Evolutionary conservation across 2,113 vertebrate species (phyloP), one percentile per base, ranked within the genome.

Genomic region (Pelobates fuscus): DNA sequence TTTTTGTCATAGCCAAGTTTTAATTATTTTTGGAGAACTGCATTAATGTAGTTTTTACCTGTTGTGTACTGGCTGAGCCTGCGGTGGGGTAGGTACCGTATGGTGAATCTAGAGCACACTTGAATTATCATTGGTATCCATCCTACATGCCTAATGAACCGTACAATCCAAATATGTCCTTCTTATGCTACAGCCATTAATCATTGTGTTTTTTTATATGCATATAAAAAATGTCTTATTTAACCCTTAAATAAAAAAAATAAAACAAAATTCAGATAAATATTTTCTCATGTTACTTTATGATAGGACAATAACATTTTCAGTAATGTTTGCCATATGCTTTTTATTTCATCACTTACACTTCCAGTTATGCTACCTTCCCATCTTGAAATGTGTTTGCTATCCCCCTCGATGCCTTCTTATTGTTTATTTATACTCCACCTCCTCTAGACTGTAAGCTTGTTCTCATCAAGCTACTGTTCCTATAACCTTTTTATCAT

Each of bases 121-220:
- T 67, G 60, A 64, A 77, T 46, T 21, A 25, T 41, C 26, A 32
- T 20, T 76, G 43, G 57, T 67, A 68, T 41, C 55, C 24, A 67
- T 57, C 65, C 73, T 68, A 17, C 21, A n/a, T 68, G 41, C 73
- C 43, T 77, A 77, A 77, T 77, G 65, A 77, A 77, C 64, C 73
- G 67, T 30, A 61, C 26, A 68, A 49, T 59, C 67, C 54, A 77
- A 68, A 77, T 68, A 77, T 77, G 73, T 77, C 64, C 64, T 77
- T 77, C 73, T 61, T 68, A 77, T 68, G 57, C 61, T 77, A 25
- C 25, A 68, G 65, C 59, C 73, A 77, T 77, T 77, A 77, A 77
- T 77, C 73, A 77, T 77, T 68, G 60, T 25, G 57, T 26, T 49
- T 68, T n/a, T 65, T 67, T 18, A 67, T 67, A 61, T 59, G 49